Base-by-base conservation (phyloP, 2,888 invertebrate genomes). In the Macaria notata region DNA sequence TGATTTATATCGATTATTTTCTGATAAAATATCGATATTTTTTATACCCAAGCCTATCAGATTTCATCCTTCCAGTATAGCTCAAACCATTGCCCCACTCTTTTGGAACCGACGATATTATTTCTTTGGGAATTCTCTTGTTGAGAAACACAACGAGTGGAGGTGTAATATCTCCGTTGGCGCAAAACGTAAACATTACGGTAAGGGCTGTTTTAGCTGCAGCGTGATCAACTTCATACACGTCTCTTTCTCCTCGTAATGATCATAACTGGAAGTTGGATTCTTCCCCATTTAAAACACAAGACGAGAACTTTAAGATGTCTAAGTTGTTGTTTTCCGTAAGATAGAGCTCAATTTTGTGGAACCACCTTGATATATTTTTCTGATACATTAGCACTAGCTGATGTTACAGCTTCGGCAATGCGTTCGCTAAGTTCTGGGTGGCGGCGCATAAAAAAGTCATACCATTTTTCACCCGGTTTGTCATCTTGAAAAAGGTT, bases 181-280 rank as follows among this genome's bases (percentile, higher is more conserved):
- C 81, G 5, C 71, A 63, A 70, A 83, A 83, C 9, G 80, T 78
- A 57, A 81, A 83, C 75, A 85, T 70, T 0, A 81, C 82, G 36
- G 61, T 64, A 5, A 84, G 61, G 29, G 70, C 72, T 4, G 69
- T 63, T 69, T 84, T 85, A 7, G 73, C 65, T 30, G 66, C 60
- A 7, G 76, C 72, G 42, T 75, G 71, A 47, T 79, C 81, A 31
- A 83, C 68, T 65, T 83, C 75, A 60, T 84, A 81, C 0, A 84
- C 73, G 60, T 81, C 76, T 65, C 48, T 72, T 43, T 66, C 60
- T 44, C 71, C 67, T 57, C 53, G 68, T 51, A 45, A 49, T 9
- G 70, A 68, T 31, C 68, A 69, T 30, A 71, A 38, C 6, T 58
- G 38, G 67, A 73, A 71, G 50, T 63, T 66, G 0, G 70, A 62